Evolutionary conservation across 2,113 vertebrate genomes (phyloP), one percentile per base, ranked within the genome.

Genomic region (Hydrolagus affinis): DNA sequence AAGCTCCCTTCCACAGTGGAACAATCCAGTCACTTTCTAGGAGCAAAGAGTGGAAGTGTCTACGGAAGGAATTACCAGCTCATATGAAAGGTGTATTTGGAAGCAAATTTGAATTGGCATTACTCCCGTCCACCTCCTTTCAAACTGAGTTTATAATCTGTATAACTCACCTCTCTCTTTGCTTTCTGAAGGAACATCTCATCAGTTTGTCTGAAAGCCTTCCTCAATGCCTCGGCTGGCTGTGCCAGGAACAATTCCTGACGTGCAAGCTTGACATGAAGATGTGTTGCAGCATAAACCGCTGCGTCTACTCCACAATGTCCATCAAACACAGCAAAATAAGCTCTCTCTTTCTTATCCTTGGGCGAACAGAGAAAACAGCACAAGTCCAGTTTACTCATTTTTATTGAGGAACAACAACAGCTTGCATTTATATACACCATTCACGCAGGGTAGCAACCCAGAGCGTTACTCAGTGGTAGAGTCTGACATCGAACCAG

Each of bases 221-320:
- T 90, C 87, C 91, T 95, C 85, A 99, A 94, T 57, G 97, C 96
- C 3, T 89, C 71, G 0, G 85, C 89, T 0, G 95, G 88, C 87
- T 96, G 92, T 0, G 91, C 91, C 86, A 86, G 85, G 86, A 98
- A 90, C 8, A 87, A 90, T 62, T 94, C 89, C 21, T 92, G 95
- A 75, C 90, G 90, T 85, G 95, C 94, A 0, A 96, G 88, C 0
- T 90, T 89, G 0, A 96, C 88, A 0, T 98, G 97, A 32, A 98
- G 90, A 19, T 98, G 96, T 12, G 93, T 92, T 17, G 96, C 94
- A 0, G 95, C 93, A 0, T 94, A 99, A 69, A 89, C 91, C 2
- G 96, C 97, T 0, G 97, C 97, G 0, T 98, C 97, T 59, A 96
- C 92, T 0, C 97, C 97, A 32, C 96, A 97, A 0, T 99, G 97